These are phyloP conservation scores for Philopotamus ludificatus DNA, from an alignment of 1,140 invertebrate genomes.

Conservation along the genomic window DNA sequence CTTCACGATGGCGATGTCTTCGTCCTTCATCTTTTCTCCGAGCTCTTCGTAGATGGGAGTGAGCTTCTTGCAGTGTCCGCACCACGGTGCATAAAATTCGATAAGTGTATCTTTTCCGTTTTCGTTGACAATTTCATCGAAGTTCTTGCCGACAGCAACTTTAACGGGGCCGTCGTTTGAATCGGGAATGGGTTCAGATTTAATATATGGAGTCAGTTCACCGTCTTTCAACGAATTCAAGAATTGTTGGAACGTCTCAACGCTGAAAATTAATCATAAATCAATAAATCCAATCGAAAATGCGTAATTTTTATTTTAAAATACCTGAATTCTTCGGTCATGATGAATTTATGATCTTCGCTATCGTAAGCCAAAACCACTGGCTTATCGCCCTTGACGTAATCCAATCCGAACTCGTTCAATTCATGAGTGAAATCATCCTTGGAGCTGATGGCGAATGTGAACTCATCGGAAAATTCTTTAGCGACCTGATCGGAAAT, in stretches of 20 bases:
- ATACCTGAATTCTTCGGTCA: constrained; percentile 88
- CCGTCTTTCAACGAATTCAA: constrained; percentile 80
- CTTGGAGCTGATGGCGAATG: constrained; percentile 88
- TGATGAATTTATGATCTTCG: constrained; percentile 85
- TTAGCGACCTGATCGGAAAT: constrained; percentile 83
- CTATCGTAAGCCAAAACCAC: constrained; percentile 78
- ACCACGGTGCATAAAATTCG: constrained; percentile 99
- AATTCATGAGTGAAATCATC: constrained; percentile 92
- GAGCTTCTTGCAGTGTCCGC: constrained; percentile 97
- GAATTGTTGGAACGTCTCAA: constrained; percentile 88
- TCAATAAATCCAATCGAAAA: no score
- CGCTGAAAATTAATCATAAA: constrained; percentile 53
- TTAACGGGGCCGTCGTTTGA: constrained; percentile 83
- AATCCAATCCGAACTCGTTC: constrained; percentile 91
- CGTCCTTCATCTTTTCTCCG: constrained; percentile 84
- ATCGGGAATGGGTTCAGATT: constrained; percentile 92
- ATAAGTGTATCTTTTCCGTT: constrained; percentile 91
- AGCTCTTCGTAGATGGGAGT: constrained; percentile 93
- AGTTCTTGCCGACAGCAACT: constrained; percentile 94
- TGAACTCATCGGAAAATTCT: constrained; percentile 73
- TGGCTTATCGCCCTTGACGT: constrained; percentile 86
- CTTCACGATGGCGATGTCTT: constrained; percentile 92
- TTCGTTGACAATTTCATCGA: constrained; percentile 91
- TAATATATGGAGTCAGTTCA: constrained; percentile 88
- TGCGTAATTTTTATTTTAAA: no score